Percentiles rank a stretch among this genome's conserved stretches.
These are phyloP conservation scores for Heliconius melpomene DNA, from an alignment of 1,140 invertebrate species.

Conservation along the genomic window DNA sequence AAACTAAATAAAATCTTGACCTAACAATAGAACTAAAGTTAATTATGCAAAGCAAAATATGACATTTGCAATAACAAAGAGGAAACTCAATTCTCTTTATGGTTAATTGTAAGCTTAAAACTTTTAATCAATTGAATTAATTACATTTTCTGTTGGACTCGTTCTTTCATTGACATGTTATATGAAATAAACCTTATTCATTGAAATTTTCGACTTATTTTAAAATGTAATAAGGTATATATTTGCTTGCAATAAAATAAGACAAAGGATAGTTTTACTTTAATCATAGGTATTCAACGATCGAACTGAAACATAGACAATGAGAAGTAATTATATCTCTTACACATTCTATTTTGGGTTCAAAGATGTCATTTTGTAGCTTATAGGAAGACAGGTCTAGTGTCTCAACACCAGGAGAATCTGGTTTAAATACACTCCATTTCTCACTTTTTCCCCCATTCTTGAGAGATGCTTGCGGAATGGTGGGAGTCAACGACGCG, in stretches of 20 bases:
- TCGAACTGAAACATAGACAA: conserved; percentile 52
- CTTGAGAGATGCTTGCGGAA: too few species aligned
- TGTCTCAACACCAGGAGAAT: too few species aligned
- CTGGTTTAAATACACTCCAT: too few species aligned
- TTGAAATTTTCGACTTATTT: conserved; percentile 18
- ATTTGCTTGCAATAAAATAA: conserved; percentile 11
- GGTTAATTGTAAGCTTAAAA: conserved; percentile 44
- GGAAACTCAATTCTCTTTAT: conserved; percentile 15
- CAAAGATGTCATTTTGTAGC: too few species aligned
- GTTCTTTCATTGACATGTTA: conserved; percentile 28
- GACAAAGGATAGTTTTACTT: conserved; percentile 54
- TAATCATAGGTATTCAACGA: conserved; percentile 58
- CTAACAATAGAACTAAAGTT: background rate
- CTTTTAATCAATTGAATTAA: conserved; percentile 60
- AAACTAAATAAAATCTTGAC: too few species aligned
- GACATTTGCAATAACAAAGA: background rate
- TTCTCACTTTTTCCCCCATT: too few species aligned
- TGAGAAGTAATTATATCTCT: conserved; percentile 58
- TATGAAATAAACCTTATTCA: background rate
- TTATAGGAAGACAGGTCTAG: too few species aligned
- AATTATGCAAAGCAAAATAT: background rate
- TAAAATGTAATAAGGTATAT: conserved; percentile 3
- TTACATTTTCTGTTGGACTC: conserved; percentile 46
- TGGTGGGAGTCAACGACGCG: too few species aligned
- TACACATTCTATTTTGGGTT: conserved; percentile 29